Evolutionary conservation across 2,113 vertebrate genomes (phyloP), one percentile per base, ranked within the genome.

Genomic region (Motacilla alba): DNA sequence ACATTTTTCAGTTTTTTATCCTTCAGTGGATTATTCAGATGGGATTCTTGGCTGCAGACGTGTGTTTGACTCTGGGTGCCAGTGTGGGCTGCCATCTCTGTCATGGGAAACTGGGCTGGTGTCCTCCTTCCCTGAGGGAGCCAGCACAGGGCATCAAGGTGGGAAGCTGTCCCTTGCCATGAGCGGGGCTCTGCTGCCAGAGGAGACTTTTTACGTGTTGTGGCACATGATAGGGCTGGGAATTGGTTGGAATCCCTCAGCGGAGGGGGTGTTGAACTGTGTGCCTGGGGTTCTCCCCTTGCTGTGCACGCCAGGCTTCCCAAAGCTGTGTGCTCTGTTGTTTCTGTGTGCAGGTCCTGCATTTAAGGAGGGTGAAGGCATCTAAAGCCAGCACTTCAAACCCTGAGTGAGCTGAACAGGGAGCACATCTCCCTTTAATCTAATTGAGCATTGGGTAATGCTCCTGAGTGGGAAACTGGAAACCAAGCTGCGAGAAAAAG

Each of bases 11-110:
- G 68, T 76, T 92, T 91, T 91, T 90, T 86, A 26, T 86, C 76
- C 82, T 93, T 90, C 83, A 39, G 59, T 90, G 76, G 58, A 87
- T 94, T 94, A 83, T 96, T 93, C 79, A 67, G 95, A 90, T 90
- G 79, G 67, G 70, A 86, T 64, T 86, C 50, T 83, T 94, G 83
- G 90, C 92, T 7, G 76, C 72, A 4, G 35, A 39, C 72, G 58
- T 94, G 33, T 74, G 16, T 75, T 74, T 92, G 31, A 12, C 26
- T 93, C 68, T 81, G 76, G 67, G 76, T 89, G 83, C 66, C 67
- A 85, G 35, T 5, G 35, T 39, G 46, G 59, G 15, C 50, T 93
- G 4, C 64, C n/a, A 10, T 83, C 18, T 90, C 37, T 74, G 86
- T n/a, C 80, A 13, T 87, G 89, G 69, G 86, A 89, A 89, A 77